Conservation (phyloP, 1,140 invertebrate species). For the Goniozus legneri region DNA sequence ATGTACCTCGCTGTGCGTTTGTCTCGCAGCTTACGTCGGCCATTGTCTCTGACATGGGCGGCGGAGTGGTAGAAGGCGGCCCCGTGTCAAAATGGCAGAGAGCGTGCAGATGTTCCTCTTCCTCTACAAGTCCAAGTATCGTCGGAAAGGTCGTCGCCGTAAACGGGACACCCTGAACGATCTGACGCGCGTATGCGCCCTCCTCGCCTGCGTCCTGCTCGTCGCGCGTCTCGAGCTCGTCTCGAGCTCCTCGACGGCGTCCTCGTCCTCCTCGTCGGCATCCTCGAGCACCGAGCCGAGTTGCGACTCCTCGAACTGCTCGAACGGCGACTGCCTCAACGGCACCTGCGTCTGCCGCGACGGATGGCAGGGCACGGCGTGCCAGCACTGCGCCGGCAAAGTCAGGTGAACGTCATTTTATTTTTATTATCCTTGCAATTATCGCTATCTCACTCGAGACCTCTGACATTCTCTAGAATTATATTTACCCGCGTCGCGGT, state of each 20-base stretch:
- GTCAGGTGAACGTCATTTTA: slow-evolving; percentile 67
- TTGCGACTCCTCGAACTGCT: slow-evolving; percentile 56
- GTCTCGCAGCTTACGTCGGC: slow-evolving; percentile 33
- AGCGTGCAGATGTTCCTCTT: slow-evolving; percentile 79
- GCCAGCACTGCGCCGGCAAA: slow-evolving; percentile 88
- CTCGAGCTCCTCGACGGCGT: slow-evolving; percentile 26
- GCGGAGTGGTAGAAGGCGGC: too few species aligned
- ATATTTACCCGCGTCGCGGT: too few species aligned
- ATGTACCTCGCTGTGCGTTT: too few species aligned
- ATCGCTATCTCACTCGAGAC: too few species aligned
- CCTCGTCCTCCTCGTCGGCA: slow-evolving; percentile 15
- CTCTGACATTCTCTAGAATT: too few species aligned
- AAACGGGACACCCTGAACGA: slow-evolving; percentile 23
- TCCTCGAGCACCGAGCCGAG: slow-evolving; percentile 31
- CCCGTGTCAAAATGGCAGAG: slow-evolving; percentile 72
- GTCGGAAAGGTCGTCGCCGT: slow-evolving; percentile 61
- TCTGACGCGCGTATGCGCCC: slow-evolving; percentile 18
- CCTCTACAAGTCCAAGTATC: slow-evolving; percentile 78
- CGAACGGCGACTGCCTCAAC: slow-evolving; percentile 77
- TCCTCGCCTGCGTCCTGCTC: slow-evolving; percentile 16
- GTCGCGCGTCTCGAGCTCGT: slow-evolving; percentile 27
- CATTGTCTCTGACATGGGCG: slow-evolving; percentile 53
- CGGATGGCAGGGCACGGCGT: slow-evolving; percentile 84
- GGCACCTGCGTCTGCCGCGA: slow-evolving; percentile 82
- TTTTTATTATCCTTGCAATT: background rate